These are phyloP conservation scores for Tetramorium bicarinatum DNA, from an alignment of 2,888 invertebrate genomes.

Conservation along the genomic window DNA sequence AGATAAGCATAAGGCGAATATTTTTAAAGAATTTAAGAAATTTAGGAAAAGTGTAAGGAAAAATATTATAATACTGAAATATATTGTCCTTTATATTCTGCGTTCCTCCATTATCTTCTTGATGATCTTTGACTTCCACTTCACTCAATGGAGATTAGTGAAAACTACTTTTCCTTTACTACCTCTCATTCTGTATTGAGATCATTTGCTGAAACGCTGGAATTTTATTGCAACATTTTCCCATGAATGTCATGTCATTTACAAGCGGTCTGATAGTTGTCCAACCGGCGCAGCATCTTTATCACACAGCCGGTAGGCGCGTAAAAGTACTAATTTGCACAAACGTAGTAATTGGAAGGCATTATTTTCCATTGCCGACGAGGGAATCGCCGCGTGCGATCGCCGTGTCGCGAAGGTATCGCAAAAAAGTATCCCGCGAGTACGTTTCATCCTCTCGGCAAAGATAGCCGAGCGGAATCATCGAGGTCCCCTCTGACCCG, in stretches of 20 bases:
- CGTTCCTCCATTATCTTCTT: not conserved
- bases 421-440: constrained; percentile 63
- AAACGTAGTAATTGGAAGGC: constrained; percentile 8
- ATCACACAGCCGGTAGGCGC: not conserved
- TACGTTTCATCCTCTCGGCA: constrained; percentile 64
- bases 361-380: constrained; percentile 4
- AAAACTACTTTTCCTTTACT: not conserved
- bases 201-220: not conserved
- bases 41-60: too few relatives aligned
- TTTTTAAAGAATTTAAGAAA: too few relatives aligned
- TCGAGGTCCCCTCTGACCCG: constrained; percentile 79
- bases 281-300: not conserved
- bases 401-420: constrained; percentile 15
- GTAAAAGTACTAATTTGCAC: constrained; percentile 15
- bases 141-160: not conserved
- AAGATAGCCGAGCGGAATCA: constrained; percentile 72
- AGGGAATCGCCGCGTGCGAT: not conserved
- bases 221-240: constrained; percentile 12
- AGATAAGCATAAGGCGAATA: too few relatives aligned
- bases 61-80: not conserved
- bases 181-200: not conserved
- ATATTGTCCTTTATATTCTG: not conserved
- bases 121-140: not conserved
- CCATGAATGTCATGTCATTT: not conserved
- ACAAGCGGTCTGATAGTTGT: not conserved